phyloP scores from a whole-genome alignment of 2,797 vertebrate species.

The Rhodeus uyekii region DNA sequence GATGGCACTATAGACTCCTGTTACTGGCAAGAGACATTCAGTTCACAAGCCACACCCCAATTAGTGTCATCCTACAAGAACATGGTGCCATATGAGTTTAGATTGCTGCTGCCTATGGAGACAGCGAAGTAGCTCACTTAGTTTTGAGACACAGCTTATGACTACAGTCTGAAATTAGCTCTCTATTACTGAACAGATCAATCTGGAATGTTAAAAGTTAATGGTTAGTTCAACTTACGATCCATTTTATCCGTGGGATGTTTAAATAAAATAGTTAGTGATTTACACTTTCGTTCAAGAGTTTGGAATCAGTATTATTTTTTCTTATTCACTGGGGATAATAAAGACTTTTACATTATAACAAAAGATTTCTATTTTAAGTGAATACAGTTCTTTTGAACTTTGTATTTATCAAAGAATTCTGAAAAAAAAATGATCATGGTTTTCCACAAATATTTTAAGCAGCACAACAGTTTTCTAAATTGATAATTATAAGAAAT shows the following conservation, averaged over 20 bases:
- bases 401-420: not conserved
- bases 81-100: not conserved
- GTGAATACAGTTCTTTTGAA: not conserved
- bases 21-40: not conserved
- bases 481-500: not conserved
- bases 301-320: not conserved
- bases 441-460: not conserved
- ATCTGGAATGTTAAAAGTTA: not conserved
- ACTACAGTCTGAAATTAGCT: not conserved
- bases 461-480: not conserved
- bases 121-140: not conserved
- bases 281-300: not conserved
- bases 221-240: not conserved
- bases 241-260: not conserved
- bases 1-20: not conserved
- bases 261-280: not conserved
- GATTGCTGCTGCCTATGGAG: not conserved
- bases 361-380: not conserved
- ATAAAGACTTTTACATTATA: not conserved
- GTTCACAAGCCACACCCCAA: not conserved
- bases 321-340: not conserved
- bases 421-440: not conserved
- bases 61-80: not conserved
- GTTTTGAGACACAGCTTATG: not conserved
- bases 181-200: not conserved